These are phyloP conservation scores for Cololabis saira DNA, from an alignment of 2,113 vertebrate species.

Conservation along the genomic window DNA sequence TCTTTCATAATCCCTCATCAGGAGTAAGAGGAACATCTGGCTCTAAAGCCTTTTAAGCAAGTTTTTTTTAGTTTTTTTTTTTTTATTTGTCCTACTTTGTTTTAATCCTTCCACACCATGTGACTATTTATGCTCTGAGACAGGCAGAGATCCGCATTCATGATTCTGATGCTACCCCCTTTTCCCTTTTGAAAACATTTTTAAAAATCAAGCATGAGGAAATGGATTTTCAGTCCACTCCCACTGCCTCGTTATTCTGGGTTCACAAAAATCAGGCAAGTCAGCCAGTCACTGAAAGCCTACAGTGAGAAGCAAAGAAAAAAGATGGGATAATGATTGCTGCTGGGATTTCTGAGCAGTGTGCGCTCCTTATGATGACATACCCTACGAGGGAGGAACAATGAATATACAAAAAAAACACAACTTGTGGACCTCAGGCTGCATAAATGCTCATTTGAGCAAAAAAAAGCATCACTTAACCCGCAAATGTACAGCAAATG, in stretches of 20 bases:
- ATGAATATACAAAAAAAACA: constrained; percentile 2
- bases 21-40: constrained; percentile 78
- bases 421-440: constrained; percentile 14
- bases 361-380: constrained; percentile 8
- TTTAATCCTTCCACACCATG: constrained; percentile 73
- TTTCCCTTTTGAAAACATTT: background rate
- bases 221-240: constrained; percentile 47
- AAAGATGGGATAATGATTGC: constrained; percentile 40
- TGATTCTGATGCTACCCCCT: constrained; percentile 36
- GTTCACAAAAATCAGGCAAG: constrained; percentile 26
- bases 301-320: constrained; percentile 5
- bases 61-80: constrained; percentile 79
- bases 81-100: constrained; percentile 84
- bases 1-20: constrained; percentile 77
- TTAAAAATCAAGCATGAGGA: constrained; percentile 22
- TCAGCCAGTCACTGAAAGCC: constrained; percentile 51
- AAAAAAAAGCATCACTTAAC: constrained; percentile 21
- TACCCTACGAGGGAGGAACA: constrained; percentile 9
- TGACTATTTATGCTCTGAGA: constrained; percentile 46
- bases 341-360: constrained; percentile 36
- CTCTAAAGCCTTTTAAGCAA: constrained; percentile 78
- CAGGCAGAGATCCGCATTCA: constrained; percentile 46
- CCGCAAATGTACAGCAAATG: constrained; percentile 22
- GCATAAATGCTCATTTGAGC: constrained; percentile 16
- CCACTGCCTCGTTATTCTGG: constrained; percentile 56